These are phyloP conservation scores for Mohoua ochrocephala DNA, from an alignment of 2,113 vertebrate genomes.

Conservation along the genomic window DNA sequence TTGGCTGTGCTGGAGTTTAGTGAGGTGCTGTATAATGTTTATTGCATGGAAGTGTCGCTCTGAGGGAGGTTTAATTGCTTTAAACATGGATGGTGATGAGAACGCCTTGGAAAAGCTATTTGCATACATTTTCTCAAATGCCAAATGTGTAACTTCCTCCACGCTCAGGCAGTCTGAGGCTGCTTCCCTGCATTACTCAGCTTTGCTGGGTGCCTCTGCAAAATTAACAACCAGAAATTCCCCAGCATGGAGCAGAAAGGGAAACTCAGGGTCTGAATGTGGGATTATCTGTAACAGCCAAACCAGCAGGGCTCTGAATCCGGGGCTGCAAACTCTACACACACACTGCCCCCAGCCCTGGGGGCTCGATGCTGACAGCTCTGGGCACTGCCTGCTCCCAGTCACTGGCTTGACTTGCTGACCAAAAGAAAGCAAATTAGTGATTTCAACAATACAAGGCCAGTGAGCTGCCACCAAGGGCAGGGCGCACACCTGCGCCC, in stretches of 20 bases:
- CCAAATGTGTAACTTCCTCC: slow-evolving; percentile 20
- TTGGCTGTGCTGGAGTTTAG: neutral
- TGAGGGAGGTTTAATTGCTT: slow-evolving; percentile 54
- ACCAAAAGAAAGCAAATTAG: neutral
- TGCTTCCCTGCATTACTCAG: neutral
- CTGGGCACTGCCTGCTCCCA: neutral
- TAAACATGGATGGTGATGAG: slow-evolving; percentile 23
- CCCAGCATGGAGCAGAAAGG: neutral
- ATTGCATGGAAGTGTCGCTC: slow-evolving; percentile 36
- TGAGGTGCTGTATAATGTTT: slow-evolving; percentile 2
- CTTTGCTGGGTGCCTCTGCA: neutral
- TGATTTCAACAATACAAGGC: neutral
- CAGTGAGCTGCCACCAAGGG: neutral
- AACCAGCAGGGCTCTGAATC: neutral
- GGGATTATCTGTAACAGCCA: neutral
- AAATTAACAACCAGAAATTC: slow-evolving; percentile 4
- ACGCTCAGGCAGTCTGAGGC: neutral
- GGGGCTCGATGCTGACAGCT: fast-evolving
- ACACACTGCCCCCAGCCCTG: neutral
- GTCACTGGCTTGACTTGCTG: neutral
- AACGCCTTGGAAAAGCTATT: slow-evolving; percentile 35
- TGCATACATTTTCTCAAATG: slow-evolving; percentile 43
- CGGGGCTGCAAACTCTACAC: neutral
- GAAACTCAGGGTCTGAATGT: neutral
- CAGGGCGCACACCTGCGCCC: neutral